Conservation (phyloP, 1,140 invertebrate species). For the Drosophila kikkawai region DNA sequence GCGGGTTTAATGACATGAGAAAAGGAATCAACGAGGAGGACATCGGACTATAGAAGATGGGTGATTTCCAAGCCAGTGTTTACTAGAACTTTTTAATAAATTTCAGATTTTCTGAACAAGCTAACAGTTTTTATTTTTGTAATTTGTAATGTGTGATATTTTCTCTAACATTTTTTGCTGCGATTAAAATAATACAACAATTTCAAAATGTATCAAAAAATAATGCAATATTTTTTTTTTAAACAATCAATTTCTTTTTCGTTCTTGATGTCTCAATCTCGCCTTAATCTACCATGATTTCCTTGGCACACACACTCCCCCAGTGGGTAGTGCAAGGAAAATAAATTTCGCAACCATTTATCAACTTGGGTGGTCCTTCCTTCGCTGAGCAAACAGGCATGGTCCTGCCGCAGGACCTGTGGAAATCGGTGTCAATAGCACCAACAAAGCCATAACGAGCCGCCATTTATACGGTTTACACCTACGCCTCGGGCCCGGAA, state of each 20-base stretch:
- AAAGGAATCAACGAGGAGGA: slow-evolving; percentile 5
- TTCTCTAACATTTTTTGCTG: neutral
- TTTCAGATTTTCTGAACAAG: neutral
- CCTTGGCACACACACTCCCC: slow-evolving; percentile 35
- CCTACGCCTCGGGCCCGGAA: slow-evolving; percentile 64
- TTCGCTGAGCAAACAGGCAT: slow-evolving; percentile 40
- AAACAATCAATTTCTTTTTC: neutral
- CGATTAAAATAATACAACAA: neutral
- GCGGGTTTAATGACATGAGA: slow-evolving; percentile 57
- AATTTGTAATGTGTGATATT: too few species aligned
- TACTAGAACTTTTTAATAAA: neutral
- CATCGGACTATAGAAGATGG: neutral
- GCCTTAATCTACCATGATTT: slow-evolving; percentile 51
- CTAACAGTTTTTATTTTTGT: too few species aligned
- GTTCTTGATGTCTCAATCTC: slow-evolving; percentile 49
- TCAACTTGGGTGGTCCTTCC: slow-evolving; percentile 42
- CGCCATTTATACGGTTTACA: slow-evolving; percentile 78
- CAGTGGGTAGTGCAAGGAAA: slow-evolving; percentile 20
- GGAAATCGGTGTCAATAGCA: slow-evolving; percentile 51
- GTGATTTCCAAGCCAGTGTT: neutral
- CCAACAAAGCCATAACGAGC: slow-evolving; percentile 66
- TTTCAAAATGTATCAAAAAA: neutral
- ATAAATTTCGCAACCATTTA: slow-evolving; percentile 66
- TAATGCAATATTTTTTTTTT: neutral
- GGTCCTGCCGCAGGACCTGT: slow-evolving; percentile 35